Evolutionary conservation across 2,888 invertebrate genomes (phyloP).

Genomic region (Sussaba pulchella): DNA sequence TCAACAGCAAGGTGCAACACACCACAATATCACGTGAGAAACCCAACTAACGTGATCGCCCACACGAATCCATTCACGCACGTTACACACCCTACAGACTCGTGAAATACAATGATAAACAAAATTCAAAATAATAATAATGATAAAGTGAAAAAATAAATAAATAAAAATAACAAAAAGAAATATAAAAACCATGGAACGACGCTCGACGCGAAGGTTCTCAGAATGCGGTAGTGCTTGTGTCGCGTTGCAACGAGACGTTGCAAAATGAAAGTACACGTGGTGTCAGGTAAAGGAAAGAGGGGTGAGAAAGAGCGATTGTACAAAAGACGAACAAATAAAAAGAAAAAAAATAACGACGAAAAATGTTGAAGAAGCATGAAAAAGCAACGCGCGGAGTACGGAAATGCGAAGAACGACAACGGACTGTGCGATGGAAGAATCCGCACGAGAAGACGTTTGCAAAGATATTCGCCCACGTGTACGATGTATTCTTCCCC

Average conservation of each 20-base stretch:
- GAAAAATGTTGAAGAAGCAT: no score
- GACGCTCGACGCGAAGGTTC: conserved; percentile 26
- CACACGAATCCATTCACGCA: conserved; percentile 51
- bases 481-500: conserved; percentile 20
- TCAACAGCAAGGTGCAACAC: conserved; percentile 47
- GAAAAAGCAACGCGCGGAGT: conserved; percentile 11
- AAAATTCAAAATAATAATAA: conserved; percentile 21
- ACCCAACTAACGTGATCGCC: conserved; percentile 45
- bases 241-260: conserved; percentile 41
- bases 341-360: conserved; percentile 4
- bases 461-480: conserved; percentile 61
- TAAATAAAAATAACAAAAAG: conserved; percentile 2
- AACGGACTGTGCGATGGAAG: conserved; percentile 11
- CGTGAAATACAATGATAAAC: background rate
- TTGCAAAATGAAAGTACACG: conserved; percentile 27
- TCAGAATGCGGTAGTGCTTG: conserved; percentile 46
- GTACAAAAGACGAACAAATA: conserved; percentile 11
- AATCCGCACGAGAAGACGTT: conserved; percentile 28
- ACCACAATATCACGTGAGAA: conserved; percentile 27
- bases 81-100: background rate
- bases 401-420: conserved; percentile 47
- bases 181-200: conserved; percentile 31
- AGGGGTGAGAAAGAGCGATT: no score
- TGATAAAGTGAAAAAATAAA: no score
- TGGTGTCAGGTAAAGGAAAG: no score